Base-by-base conservation (phyloP, 2,888 invertebrate species). In the Tupiocoris notatus region DNA sequence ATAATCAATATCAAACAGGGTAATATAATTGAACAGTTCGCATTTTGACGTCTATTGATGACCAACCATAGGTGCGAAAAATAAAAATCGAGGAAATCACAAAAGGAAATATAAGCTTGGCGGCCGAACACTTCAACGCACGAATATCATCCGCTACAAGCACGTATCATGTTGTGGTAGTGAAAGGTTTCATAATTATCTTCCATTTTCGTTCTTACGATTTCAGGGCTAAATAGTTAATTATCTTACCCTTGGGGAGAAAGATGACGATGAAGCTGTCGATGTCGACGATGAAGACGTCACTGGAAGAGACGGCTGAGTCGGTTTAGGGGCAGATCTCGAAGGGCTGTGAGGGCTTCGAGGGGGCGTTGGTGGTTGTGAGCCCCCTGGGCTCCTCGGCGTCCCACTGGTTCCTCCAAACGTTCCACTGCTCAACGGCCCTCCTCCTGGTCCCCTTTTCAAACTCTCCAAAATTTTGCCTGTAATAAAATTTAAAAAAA, bases 391-490 rank as follows among this genome's bases (percentile, higher is more conserved):
- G 64, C 79, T 79, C 25, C 75, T 68, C 12, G 39, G 39, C 39
- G 12, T 39, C 0, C 78, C 78, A 6, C 74, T 76, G 18, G 68
- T 65, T 7, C 39, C 12, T 39, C 39, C 39, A 39, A 39, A 12
- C 6, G 39, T 12, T 7, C 6, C 39, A 1, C 17, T 20, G 18
- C 73, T 62, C 18, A 18, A 16, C 65, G 71, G 21, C 64, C 66
- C 75, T 39, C 21, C 24, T 12, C 39, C 77, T 57, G 68, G 76
- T 75, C 24, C 78, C 22, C 74, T 59, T 56, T 76, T 54, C 58
- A 78, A 24, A 24, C 78, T 85, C 80, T 86, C 86, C 82, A 86
- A 82, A 78, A 86, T 85, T 83, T 86, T 86, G 77, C 86, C 86
- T 86, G 83, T 80, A 80, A 75, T 21, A 22, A 62, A 65, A 66